phyloP scores from a whole-genome alignment of 1,140 invertebrate species.

The Heliothis virescens region DNA sequence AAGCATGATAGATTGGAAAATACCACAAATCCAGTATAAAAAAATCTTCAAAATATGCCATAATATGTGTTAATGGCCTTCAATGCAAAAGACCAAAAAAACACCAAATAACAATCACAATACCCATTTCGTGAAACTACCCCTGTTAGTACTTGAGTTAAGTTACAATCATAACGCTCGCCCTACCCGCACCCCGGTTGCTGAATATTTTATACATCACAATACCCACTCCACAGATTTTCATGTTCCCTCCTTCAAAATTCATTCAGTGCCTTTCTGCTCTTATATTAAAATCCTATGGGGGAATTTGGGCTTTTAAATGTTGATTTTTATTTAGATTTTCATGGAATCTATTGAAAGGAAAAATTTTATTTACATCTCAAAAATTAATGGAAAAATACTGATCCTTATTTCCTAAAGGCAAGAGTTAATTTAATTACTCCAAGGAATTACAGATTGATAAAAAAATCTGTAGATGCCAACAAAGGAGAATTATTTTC shows the following conservation, averaged over 20 bases:
- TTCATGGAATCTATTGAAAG: background rate
- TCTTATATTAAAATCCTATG: constrained; percentile 39
- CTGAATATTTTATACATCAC: constrained; percentile 38
- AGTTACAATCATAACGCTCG: constrained; percentile 26
- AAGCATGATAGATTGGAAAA: too few species aligned
- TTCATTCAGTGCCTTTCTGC: constrained; percentile 43
- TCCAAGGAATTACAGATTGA: too few species aligned
- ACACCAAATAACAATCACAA: constrained; percentile 13
- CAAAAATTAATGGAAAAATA: background rate
- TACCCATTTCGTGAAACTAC: constrained; percentile 1
- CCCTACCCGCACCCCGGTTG: background rate
- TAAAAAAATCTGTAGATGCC: too few species aligned
- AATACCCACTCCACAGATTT: constrained; percentile 41
- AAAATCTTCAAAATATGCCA: too few species aligned
- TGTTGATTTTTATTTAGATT: constrained; percentile 3
- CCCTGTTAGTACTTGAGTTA: constrained; percentile 8
- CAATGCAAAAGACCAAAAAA: too few species aligned
- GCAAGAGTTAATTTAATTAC: too few species aligned
- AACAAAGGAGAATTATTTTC: background rate
- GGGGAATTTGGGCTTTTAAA: constrained; percentile 25
- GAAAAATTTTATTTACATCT: background rate
- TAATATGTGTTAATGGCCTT: too few species aligned
- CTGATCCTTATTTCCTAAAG: too few species aligned
- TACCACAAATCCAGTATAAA: too few species aligned
- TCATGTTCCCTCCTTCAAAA: constrained; percentile 38